These are phyloP conservation scores for Melopsittacus undulatus DNA, from an alignment of 2,797 vertebrate genomes.

Conservation along the genomic window DNA sequence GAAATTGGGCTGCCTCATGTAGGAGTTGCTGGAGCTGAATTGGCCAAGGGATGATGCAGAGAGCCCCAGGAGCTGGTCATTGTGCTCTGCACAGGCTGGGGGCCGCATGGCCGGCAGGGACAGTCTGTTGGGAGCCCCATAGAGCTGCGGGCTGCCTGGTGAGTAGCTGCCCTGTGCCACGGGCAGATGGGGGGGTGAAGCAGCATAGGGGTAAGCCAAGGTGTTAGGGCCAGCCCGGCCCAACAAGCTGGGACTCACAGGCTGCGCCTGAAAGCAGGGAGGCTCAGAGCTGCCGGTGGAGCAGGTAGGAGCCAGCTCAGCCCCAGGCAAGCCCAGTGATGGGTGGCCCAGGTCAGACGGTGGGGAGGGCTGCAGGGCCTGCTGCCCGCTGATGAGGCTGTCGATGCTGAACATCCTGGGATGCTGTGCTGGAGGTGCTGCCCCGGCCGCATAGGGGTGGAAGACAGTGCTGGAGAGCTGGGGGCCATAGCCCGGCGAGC, in stretches of 20 bases:
- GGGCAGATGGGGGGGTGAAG: constrained; percentile 81
- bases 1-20: constrained; percentile 89
- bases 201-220: constrained; percentile 81
- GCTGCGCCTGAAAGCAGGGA: constrained; percentile 82
- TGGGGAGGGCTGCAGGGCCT: constrained; percentile 78
- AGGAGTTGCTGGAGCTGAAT: constrained; percentile 79
- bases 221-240: constrained; percentile 70
- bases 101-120: constrained; percentile 81
- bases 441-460: constrained; percentile 3
- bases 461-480: constrained; percentile 60
- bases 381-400: constrained; percentile 89
- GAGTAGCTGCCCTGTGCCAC: constrained; percentile 84
- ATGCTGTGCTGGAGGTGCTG: background rate
- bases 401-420: constrained; percentile 93
- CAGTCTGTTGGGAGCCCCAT: constrained; percentile 82
- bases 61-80: constrained; percentile 85
- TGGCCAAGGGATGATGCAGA: constrained; percentile 71
- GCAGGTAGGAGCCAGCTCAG: constrained; percentile 84
- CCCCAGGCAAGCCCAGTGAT: constrained; percentile 69
- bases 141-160: constrained; percentile 84
- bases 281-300: constrained; percentile 77
- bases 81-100: constrained; percentile 82
- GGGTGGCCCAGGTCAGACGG: constrained; percentile 77
- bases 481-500: constrained; percentile 62
- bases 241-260: constrained; percentile 43